Conservation (phyloP, 2,888 invertebrate genomes). For the Nomada lathburiana region DNA sequence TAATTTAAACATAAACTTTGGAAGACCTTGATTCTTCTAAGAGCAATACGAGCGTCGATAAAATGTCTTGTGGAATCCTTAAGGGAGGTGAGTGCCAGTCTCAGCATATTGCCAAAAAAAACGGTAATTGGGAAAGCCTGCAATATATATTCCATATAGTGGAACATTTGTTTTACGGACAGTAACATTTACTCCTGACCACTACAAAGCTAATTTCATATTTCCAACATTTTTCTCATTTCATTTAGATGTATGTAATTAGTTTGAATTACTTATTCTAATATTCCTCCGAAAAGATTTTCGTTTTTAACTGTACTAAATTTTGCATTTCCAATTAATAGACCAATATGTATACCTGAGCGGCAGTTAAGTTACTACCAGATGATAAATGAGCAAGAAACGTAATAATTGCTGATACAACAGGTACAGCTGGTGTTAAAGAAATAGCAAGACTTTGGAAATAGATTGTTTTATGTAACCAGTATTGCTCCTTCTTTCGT, state of each 20-base stretch:
- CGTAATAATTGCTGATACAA: conserved; percentile 87
- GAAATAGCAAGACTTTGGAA: conserved; percentile 87
- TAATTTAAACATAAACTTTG: conserved; percentile 46
- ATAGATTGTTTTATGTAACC: conserved; percentile 86
- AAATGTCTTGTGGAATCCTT: conserved; percentile 77
- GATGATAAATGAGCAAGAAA: conserved; percentile 86
- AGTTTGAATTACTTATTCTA: conserved; percentile 53
- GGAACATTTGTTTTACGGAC: conserved; percentile 26
- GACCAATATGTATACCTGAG: conserved; percentile 84
- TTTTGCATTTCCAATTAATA: not conserved
- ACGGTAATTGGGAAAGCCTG: conserved; percentile 80
- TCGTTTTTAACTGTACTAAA: not conserved
- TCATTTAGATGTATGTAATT: not conserved
- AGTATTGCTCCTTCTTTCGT: conserved; percentile 85
- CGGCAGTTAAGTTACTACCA: conserved; percentile 87
- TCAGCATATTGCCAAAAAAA: conserved; percentile 78
- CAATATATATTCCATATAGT: conserved; percentile 66
- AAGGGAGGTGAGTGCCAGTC: conserved; percentile 74
- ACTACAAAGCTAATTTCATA: not conserved
- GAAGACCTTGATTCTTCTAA: conserved; percentile 82
- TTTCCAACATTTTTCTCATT: not conserved
- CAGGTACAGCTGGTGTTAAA: conserved; percentile 87
- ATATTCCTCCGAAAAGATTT: conserved; percentile 47
- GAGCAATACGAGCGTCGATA: conserved; percentile 78
- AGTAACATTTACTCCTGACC: not conserved